Evolutionary conservation across 2,888 invertebrate genomes (phyloP).

Genomic region (Nineta flava): DNA sequence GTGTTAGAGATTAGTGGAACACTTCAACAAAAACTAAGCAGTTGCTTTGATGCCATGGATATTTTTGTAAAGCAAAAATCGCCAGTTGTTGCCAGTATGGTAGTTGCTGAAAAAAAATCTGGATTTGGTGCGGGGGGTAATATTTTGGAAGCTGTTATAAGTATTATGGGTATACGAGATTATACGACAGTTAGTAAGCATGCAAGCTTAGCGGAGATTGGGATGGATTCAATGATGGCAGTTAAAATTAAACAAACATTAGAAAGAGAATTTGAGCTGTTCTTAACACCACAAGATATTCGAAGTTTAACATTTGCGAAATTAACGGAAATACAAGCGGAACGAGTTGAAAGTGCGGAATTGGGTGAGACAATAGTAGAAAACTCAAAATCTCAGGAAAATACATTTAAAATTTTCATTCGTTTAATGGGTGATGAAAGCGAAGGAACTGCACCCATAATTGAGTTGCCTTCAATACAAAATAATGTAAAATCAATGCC

Average conservation of each 20-base stretch:
- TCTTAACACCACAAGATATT: conserved; percentile 73
- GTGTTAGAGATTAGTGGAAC: conserved; percentile 39
- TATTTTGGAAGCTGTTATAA: conserved; percentile 56
- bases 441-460: conserved; percentile 31
- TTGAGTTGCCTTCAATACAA: conserved; percentile 28
- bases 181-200: conserved; percentile 52
- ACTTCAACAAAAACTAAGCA: conserved; percentile 46
- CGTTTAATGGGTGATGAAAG: conserved; percentile 23
- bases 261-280: conserved; percentile 77
- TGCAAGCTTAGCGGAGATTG: conserved; percentile 71
- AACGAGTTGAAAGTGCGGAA: too few relatives aligned
- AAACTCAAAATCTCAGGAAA: too few relatives aligned
- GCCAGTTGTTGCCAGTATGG: conserved; percentile 64
- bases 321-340: conserved; percentile 17
- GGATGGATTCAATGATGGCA: conserved; percentile 95
- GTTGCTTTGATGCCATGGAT: conserved; percentile 45
- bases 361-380: too few relatives aligned
- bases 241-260: conserved; percentile 89
- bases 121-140: conserved; percentile 43
- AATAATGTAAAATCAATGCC: conserved; percentile 18
- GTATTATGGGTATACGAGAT: conserved; percentile 39
- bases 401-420: not conserved
- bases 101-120: conserved; percentile 68
- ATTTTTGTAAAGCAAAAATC: conserved; percentile 48
- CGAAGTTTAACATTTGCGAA: conserved; percentile 61